Evolutionary conservation across 2,888 invertebrate species (phyloP).

Genomic region (Dugesia japonica): DNA sequence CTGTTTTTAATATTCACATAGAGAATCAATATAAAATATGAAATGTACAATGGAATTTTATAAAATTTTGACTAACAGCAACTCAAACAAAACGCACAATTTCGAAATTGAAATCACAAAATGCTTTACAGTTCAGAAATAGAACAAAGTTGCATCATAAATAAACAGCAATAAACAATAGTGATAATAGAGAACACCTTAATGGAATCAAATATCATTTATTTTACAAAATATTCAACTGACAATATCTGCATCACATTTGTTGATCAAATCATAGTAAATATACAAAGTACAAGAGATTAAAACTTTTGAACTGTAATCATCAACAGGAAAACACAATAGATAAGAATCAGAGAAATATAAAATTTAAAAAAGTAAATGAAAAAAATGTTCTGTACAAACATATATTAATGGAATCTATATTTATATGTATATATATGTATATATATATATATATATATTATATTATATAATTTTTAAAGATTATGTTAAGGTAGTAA

Average conservation of each 20-base stretch:
- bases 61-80: slow-evolving; percentile 10
- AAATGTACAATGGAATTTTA: slow-evolving; percentile 15
- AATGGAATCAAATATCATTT: neutral
- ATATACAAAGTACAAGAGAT: neutral
- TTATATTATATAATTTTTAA: slow-evolving; percentile 16
- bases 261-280: neutral
- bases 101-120: neutral
- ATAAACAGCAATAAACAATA: neutral
- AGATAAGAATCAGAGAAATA: slow-evolving; percentile 16
- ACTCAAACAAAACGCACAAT: neutral
- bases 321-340: neutral
- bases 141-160: neutral
- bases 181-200: neutral
- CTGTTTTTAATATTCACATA: slow-evolving; percentile 12
- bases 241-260: neutral
- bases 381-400: slow-evolving; percentile 1
- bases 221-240: neutral
- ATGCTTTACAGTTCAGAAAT: neutral
- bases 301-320: neutral
- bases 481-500: slow-evolving; percentile 15
- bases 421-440: no score
- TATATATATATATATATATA: no score
- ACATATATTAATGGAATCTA: slow-evolving; percentile 20
- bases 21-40: slow-evolving; percentile 20
- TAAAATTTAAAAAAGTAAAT: slow-evolving; percentile 16